phyloP scores from a whole-genome alignment of 1,140 invertebrate species.

The Tetramorium alpestre region DNA sequence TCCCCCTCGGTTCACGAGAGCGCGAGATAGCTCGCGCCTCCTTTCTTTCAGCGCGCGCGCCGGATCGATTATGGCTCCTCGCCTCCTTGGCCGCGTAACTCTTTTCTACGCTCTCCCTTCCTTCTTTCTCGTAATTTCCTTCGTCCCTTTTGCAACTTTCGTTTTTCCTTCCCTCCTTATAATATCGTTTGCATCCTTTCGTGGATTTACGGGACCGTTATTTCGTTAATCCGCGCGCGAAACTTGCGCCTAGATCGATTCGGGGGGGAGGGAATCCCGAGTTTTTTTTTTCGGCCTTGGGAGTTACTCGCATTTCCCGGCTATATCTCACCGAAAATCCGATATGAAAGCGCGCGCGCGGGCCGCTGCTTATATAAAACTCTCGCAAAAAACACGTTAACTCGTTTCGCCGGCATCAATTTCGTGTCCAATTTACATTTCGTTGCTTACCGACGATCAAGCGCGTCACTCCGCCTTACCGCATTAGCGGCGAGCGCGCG shows the following conservation, averaged over 20 bases:
- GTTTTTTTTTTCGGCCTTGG: conserved; percentile 19
- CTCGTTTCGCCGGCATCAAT: conserved; percentile 38
- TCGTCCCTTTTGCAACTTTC: background rate
- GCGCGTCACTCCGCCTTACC: conserved; percentile 25
- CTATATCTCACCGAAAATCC: background rate
- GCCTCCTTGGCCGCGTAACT: conserved; percentile 45
- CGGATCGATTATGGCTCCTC: conserved; percentile 72
- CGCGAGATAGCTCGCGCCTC: conserved; percentile 75
- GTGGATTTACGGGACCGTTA: conserved; percentile 30
- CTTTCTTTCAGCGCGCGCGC: conserved; percentile 71
- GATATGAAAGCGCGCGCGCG: conserved; percentile 14
- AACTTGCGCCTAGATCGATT: conserved; percentile 37
- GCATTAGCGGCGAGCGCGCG: conserved; percentile 14
- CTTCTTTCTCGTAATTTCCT: background rate
- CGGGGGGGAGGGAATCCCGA: background rate
- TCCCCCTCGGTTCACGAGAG: conserved; percentile 57
- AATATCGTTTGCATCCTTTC: conserved; percentile 39
- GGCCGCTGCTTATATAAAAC: conserved; percentile 10
- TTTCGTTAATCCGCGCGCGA: conserved; percentile 49
- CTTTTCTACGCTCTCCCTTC: background rate
- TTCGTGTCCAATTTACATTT: conserved; percentile 57
- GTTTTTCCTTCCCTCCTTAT: background rate
- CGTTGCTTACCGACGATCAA: conserved; percentile 39
- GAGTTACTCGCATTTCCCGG: conserved; percentile 3
- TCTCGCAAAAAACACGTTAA: conserved; percentile 3